Base-by-base conservation (phyloP, 2,797 vertebrate genomes). In the Catharus ustulatus region DNA sequence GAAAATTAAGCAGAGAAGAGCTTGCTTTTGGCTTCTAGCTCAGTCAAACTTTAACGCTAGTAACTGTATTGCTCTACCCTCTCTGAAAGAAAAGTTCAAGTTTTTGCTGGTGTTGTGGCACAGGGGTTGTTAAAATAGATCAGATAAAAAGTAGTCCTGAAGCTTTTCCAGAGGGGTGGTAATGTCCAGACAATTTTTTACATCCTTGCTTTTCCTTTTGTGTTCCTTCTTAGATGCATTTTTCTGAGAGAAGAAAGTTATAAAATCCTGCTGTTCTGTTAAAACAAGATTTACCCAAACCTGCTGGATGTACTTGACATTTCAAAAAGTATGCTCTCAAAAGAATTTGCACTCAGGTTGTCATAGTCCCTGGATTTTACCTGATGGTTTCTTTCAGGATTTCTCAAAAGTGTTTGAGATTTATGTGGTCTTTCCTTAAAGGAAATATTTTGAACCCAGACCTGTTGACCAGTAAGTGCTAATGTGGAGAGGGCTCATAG, bases 401-500 rank as follows among this genome's bases (percentile, higher is more conserved):
- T 72, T 45, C 23, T 34, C 3, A 1, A 12, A 66, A 55, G 3
- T 30, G 72, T 78, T 89, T 27, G 24, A 40, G 15, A 11, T 59
- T 62, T 40, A 9, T 1, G 15, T 62, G 38, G 57, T 2, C 8
- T 82, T 76, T 79, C 15, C 36, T 78, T 21, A 36, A n/a, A 76
- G 22, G 34, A 55, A 68, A 5, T 61, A 15, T 9, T 77, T 42
- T 66, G 48, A 79, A 23, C 34, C 21, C 21, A 43, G 43, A 15
- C 5, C 18, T 66, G 38, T 23, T 18, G 30, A 43, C 6, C 15
- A 26, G 0, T 24, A 5, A 30, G 38, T 49, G 18, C 18, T 0
- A 0, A 0, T 29, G 32, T n/a, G 36, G 43, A 17, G 40, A 62
- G 67, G 52, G 29, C 9, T 3, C 11, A 4, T 4, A 8, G 43